Evolutionary conservation across 1,140 invertebrate species (phyloP).

Genomic region (Bombus balteatus): DNA sequence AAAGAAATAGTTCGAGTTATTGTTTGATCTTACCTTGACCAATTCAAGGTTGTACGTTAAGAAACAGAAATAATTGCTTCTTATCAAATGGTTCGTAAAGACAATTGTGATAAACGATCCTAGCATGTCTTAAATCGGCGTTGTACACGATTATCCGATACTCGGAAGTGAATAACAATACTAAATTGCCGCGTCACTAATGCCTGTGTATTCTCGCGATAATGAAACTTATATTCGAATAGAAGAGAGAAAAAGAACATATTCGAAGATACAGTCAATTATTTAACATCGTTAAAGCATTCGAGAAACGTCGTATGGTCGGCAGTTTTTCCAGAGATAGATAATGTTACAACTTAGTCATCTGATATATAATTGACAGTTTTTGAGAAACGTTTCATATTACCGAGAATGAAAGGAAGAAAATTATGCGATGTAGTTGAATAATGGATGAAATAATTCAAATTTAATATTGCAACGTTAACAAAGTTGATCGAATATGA

Average conservation of each 20-base stretch:
- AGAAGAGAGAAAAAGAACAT: background rate
- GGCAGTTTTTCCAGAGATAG: background rate
- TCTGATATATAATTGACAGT: background rate
- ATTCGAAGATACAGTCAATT: background rate
- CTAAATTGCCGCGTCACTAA: slow-evolving; percentile 2
- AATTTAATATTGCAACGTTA: background rate
- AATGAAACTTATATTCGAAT: background rate
- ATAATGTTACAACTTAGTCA: background rate
- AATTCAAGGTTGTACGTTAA: background rate
- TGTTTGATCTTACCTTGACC: slow-evolving; percentile 1
- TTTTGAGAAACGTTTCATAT: background rate
- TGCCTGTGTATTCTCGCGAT: background rate
- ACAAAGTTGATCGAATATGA: no score
- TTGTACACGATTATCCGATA: slow-evolving; percentile 15
- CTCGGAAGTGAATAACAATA: slow-evolving; percentile 4
- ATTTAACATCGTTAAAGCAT: background rate
- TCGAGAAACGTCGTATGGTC: background rate
- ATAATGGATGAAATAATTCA: background rate
- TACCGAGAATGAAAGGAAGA: background rate
- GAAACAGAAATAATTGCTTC: slow-evolving; percentile 5
- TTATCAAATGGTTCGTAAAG: slow-evolving; percentile 2
- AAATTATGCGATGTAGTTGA: background rate
- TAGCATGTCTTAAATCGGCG: background rate
- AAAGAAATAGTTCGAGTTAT: background rate
- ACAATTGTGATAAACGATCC: slow-evolving; percentile 18